These are phyloP conservation scores for Archips crataeganus DNA, from an alignment of 2,888 invertebrate species.

Conservation along the genomic window DNA sequence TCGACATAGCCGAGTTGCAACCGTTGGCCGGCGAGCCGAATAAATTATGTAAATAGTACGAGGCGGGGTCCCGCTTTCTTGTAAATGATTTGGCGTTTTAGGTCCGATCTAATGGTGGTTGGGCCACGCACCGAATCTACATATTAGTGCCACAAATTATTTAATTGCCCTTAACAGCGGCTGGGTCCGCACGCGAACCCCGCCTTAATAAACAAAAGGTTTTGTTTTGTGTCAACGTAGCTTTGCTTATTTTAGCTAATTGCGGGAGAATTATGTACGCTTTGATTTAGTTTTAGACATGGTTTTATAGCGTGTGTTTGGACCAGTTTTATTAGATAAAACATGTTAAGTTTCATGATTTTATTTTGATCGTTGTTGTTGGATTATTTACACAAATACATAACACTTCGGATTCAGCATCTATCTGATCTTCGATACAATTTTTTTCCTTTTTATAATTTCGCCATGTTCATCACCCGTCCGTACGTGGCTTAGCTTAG, in stretches of 20 bases:
- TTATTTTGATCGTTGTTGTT: too few relatives aligned
- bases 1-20: conserved; percentile 49
- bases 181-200: conserved; percentile 42
- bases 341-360: too few relatives aligned
- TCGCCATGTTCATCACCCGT: too few relatives aligned
- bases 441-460: too few relatives aligned
- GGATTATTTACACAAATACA: too few relatives aligned
- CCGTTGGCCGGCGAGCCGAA: conserved; percentile 60
- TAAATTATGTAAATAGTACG: conserved; percentile 83
- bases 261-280: conserved; percentile 19
- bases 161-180: conserved; percentile 71
- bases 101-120: conserved; percentile 68
- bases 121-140: conserved; percentile 67
- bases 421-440: too few relatives aligned
- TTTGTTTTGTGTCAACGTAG: conserved; percentile 41
- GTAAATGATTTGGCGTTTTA: conserved; percentile 82
- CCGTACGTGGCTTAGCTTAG: too few relatives aligned
- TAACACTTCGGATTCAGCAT: too few relatives aligned
- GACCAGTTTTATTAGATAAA: neutral
- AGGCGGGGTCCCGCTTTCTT: conserved; percentile 81
- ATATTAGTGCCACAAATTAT: conserved; percentile 74
- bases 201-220: conserved; percentile 40
- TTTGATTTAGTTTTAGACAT: neutral
- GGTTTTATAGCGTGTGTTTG: neutral
- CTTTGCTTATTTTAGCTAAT: conserved; percentile 40